phyloP scores from a whole-genome alignment of 2,113 vertebrate species.

The Cnemophilus loriae region DNA sequence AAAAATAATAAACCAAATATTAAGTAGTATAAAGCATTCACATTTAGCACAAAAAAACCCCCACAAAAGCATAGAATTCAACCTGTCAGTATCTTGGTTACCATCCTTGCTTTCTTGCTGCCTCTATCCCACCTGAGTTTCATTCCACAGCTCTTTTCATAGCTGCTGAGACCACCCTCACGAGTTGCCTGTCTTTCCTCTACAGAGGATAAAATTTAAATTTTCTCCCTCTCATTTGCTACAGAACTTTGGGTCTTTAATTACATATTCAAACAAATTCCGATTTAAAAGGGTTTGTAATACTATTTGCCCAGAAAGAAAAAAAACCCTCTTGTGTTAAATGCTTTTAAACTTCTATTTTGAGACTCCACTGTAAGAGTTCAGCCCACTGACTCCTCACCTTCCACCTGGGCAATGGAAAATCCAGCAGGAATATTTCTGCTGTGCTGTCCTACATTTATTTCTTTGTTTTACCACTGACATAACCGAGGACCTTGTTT shows the following conservation, averaged over 20 bases:
- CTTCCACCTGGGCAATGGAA: not conserved
- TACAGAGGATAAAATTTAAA: not conserved
- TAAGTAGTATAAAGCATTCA: not conserved
- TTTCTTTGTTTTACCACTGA: not conserved
- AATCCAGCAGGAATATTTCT: not conserved
- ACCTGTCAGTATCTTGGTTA: not conserved
- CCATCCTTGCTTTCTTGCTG: not conserved
- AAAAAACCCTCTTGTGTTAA: not conserved
- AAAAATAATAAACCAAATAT: not conserved
- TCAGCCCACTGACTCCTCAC: not conserved
- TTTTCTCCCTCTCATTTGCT: not conserved
- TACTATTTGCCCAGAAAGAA: not conserved
- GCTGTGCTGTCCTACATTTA: not conserved
- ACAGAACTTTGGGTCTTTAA: not conserved
- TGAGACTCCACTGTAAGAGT: not conserved
- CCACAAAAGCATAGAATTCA: not conserved
- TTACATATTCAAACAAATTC: not conserved
- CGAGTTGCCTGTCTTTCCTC: not conserved
- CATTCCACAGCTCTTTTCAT: not conserved
- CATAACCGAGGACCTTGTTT: not conserved
- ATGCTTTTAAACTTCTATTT: not conserved
- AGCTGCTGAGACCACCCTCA: not conserved
- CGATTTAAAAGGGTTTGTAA: not conserved
- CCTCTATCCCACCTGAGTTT: not conserved
- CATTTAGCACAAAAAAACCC: not conserved